Evolutionary conservation across 2,113 vertebrate genomes (phyloP).

Genomic region (Cryptoleucopteryx plumbea): DNA sequence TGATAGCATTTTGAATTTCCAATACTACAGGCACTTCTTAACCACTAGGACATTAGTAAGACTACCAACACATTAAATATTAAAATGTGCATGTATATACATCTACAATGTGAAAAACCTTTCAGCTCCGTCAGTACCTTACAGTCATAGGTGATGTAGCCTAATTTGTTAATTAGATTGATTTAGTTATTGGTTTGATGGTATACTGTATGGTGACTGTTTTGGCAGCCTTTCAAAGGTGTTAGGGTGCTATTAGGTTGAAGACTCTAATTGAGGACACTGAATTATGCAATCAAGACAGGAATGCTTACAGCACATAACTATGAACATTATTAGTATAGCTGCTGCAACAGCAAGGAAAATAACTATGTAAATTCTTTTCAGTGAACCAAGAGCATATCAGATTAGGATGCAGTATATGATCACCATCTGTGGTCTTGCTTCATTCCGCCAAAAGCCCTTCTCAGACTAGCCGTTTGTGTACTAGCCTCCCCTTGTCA

Average conservation of each 20-base stretch:
- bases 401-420: not conserved
- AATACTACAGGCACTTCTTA: not conserved
- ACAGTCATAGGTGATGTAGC: not conserved
- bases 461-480: not conserved
- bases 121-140: not conserved
- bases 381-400: not conserved
- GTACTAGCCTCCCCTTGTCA: not conserved
- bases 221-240: not conserved
- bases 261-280: not conserved
- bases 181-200: not conserved
- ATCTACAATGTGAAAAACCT: not conserved
- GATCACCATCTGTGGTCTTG: not conserved
- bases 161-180: not conserved
- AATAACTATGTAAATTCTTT: not conserved
- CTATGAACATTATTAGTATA: not conserved
- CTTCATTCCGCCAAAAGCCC: not conserved
- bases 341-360: not conserved
- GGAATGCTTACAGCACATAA: not conserved
- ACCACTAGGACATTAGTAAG: not conserved
- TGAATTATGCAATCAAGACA: not conserved
- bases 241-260: not conserved
- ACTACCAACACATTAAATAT: slow-evolving; percentile 3
- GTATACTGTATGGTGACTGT: not conserved
- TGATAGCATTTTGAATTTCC: not conserved
- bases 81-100: not conserved